phyloP scores from a whole-genome alignment of 2,888 invertebrate species.

The Thymelicus sylvestris region DNA sequence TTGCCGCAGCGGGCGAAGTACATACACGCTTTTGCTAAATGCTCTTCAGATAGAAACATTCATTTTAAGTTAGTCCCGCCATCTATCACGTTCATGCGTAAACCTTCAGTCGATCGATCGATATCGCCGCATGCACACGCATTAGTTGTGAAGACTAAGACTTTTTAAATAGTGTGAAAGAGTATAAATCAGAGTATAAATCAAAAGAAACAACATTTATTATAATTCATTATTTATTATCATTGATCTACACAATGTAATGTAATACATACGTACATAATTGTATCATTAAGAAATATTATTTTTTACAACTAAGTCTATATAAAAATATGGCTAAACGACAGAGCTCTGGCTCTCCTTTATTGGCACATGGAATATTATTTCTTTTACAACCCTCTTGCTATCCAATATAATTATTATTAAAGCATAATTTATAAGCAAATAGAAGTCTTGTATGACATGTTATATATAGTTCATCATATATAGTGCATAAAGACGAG shows the following conservation, averaged over 20 bases:
- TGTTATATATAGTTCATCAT: slow-evolving; percentile 74
- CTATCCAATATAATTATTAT: slow-evolving; percentile 46
- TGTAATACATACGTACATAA: slow-evolving; percentile 74
- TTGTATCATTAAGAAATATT: slow-evolving; percentile 65
- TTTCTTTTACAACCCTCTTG: slow-evolving; percentile 47
- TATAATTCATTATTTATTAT: slow-evolving; percentile 77
- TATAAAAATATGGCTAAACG: slow-evolving; percentile 80
- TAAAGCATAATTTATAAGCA: slow-evolving; percentile 57
- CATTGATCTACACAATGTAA: slow-evolving; percentile 73
- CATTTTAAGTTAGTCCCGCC: too few relatives aligned
- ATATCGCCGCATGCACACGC: too few relatives aligned
- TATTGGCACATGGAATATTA: slow-evolving; percentile 79
- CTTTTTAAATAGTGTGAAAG: too few relatives aligned
- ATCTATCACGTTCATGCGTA: too few relatives aligned
- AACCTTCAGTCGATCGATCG: too few relatives aligned
- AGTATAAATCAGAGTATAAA: slow-evolving; percentile 1
- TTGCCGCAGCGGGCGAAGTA: too few relatives aligned
- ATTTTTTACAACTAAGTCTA: slow-evolving; percentile 71
- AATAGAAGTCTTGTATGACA: slow-evolving; percentile 68
- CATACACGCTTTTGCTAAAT: too few relatives aligned
- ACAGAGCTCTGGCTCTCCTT: slow-evolving; percentile 60
- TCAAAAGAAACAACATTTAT: slow-evolving; percentile 47
- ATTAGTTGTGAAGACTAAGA: too few relatives aligned
- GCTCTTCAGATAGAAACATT: too few relatives aligned
- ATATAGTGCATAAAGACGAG: slow-evolving; percentile 73